phyloP scores from a whole-genome alignment of 2,888 invertebrate genomes.

The Torymus tubicola region DNA sequence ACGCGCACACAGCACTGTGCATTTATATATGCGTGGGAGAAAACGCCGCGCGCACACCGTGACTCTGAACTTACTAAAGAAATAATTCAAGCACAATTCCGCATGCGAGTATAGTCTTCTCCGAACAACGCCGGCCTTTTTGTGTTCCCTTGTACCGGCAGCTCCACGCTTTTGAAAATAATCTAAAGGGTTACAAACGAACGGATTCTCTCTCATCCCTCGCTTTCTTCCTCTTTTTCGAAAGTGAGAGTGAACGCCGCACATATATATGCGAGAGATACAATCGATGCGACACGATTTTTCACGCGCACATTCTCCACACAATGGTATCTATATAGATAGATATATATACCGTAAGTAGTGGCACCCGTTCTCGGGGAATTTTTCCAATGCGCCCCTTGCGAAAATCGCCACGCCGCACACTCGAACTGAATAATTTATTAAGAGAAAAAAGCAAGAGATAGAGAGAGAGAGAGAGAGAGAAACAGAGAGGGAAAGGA shows the following conservation, averaged over 20 bases:
- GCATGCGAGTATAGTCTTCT: slow-evolving; percentile 21
- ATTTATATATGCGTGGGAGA: too few relatives aligned
- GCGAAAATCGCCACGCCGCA: not conserved
- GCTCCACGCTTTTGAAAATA: slow-evolving; percentile 36
- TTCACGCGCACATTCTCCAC: too few relatives aligned
- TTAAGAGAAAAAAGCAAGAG: slow-evolving; percentile 4
- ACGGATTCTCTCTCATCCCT: slow-evolving; percentile 2
- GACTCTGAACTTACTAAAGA: slow-evolving; percentile 44
- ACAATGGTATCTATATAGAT: too few relatives aligned
- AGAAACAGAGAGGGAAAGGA: not conserved
- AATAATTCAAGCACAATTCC: slow-evolving; percentile 43
- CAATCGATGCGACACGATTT: too few relatives aligned
- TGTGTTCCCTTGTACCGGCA: slow-evolving; percentile 1
- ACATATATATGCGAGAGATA: too few relatives aligned
- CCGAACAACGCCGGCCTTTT: slow-evolving; percentile 26
- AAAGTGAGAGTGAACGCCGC: not conserved
- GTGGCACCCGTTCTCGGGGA: not conserved
- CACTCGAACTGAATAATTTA: slow-evolving; percentile 41
- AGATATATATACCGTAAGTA: too few relatives aligned
- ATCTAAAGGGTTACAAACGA: slow-evolving; percentile 43
- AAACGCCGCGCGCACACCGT: slow-evolving; percentile 27
- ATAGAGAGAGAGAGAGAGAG: too few relatives aligned
- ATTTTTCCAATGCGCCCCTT: not conserved
- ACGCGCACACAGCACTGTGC: slow-evolving; percentile 39
- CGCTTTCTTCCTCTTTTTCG: not conserved